A percentile compares a stretch with the other conserved stretches of the same genome.
Evolutionary conservation across 1,140 invertebrate genomes (phyloP).

Genomic region (Achatina immaculata): DNA sequence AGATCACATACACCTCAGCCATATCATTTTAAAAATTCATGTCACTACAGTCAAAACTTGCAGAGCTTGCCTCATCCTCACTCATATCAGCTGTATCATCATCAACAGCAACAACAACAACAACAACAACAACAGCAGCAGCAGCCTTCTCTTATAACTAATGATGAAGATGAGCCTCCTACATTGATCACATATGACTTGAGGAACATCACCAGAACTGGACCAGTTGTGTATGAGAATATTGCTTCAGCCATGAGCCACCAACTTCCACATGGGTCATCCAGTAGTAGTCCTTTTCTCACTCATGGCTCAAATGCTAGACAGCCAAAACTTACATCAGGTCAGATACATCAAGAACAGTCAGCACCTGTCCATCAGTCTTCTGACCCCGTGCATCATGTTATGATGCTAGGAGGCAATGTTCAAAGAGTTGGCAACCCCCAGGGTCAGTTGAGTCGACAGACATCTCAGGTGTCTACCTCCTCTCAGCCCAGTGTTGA

Average conservation of each 20-base stretch:
- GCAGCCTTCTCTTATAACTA: background rate
- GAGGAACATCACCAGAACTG: background rate
- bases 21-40: constrained; percentile 30
- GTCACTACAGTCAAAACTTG: background rate
- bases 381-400: background rate
- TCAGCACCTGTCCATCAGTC: background rate
- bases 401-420: background rate
- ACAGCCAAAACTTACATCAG: background rate
- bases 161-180: background rate
- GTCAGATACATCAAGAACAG: background rate
- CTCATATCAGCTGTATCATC: background rate
- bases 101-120: constrained; percentile 8
- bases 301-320: background rate
- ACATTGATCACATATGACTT: constrained; percentile 12
- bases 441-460: background rate
- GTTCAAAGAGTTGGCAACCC: background rate
- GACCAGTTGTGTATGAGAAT: constrained; percentile 3
- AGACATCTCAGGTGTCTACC: constrained; percentile 2
- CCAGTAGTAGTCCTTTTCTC: background rate
- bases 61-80: background rate
- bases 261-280: background rate
- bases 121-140: constrained; percentile 25
- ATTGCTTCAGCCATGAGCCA: background rate
- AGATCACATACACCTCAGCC: constrained; percentile 61
- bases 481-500: constrained; percentile 12